Conservation (phyloP, 2,888 invertebrate species). For the Meloe dianella region DNA sequence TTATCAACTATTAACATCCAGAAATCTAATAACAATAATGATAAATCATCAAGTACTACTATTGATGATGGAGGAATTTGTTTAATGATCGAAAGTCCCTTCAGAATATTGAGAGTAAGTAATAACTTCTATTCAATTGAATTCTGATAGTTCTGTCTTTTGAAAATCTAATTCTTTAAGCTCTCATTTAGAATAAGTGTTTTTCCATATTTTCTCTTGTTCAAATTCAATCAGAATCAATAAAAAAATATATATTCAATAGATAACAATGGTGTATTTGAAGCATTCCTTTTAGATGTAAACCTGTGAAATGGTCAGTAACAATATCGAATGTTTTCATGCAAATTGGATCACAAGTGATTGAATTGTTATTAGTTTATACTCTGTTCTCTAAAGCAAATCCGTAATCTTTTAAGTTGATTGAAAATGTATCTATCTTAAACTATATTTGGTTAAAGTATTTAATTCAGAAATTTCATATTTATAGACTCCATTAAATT, state of each 20-base stretch:
- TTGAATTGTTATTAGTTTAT: neutral
- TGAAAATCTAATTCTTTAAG: too few relatives aligned
- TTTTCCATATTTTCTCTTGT: too few relatives aligned
- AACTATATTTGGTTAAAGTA: neutral
- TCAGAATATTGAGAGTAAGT: constrained; percentile 73
- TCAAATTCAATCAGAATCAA: too few relatives aligned
- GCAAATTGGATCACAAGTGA: neutral
- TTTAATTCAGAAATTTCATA: neutral
- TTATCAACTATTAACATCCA: constrained; percentile 55
- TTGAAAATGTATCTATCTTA: neutral
- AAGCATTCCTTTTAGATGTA: too few relatives aligned
- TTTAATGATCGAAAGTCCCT: constrained; percentile 76
- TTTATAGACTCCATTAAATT: neutral
- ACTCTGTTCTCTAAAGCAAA: neutral
- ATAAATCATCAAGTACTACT: constrained; percentile 8
- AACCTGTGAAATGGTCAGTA: neutral
- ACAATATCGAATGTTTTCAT: neutral
- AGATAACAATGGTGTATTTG: too few relatives aligned
- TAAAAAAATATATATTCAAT: too few relatives aligned
- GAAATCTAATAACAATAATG: constrained; percentile 29
- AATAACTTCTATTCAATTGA: neutral
- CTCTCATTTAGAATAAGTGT: too few relatives aligned
- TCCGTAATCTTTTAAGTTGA: neutral
- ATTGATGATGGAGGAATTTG: constrained; percentile 65
- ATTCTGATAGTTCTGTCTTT: neutral